Evolutionary conservation across 2,113 vertebrate genomes (phyloP).

Genomic region (Hypocryptadius cinnamomeus): DNA sequence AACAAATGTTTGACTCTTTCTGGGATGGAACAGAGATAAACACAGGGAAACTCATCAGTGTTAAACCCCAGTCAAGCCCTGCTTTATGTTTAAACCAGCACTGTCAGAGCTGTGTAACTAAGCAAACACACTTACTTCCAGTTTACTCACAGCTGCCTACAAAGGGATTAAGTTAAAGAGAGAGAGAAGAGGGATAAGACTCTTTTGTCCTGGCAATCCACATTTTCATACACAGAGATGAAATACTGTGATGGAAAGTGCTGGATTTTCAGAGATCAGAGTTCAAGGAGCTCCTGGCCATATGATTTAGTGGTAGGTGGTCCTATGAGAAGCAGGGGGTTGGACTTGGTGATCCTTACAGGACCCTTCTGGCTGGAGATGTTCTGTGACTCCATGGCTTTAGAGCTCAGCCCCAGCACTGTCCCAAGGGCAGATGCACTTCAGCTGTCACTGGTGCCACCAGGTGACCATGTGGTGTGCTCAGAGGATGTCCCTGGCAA

Average conservation of each 20-base stretch:
- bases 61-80: not conserved
- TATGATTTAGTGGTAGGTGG: not conserved
- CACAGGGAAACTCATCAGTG: not conserved
- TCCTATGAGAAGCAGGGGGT: not conserved
- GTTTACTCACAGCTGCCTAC: not conserved
- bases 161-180: not conserved
- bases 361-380: not conserved
- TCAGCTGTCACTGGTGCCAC: not conserved
- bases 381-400: not conserved
- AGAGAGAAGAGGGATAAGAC: not conserved
- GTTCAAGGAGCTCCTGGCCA: not conserved
- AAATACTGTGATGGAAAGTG: not conserved
- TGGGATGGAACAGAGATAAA: not conserved
- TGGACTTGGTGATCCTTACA: not conserved
- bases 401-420: not conserved
- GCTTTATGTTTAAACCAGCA: not conserved
- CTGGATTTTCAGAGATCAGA: not conserved
- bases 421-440: not conserved
- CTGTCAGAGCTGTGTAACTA: not conserved
- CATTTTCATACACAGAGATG: not conserved
- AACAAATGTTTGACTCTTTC: conserved; percentile 4
- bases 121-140: not conserved
- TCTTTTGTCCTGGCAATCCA: fast-evolving
- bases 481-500: not conserved
- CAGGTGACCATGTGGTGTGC: not conserved